phyloP scores from a whole-genome alignment of 2,888 invertebrate genomes.

The Ormyrus pomaceus region DNA sequence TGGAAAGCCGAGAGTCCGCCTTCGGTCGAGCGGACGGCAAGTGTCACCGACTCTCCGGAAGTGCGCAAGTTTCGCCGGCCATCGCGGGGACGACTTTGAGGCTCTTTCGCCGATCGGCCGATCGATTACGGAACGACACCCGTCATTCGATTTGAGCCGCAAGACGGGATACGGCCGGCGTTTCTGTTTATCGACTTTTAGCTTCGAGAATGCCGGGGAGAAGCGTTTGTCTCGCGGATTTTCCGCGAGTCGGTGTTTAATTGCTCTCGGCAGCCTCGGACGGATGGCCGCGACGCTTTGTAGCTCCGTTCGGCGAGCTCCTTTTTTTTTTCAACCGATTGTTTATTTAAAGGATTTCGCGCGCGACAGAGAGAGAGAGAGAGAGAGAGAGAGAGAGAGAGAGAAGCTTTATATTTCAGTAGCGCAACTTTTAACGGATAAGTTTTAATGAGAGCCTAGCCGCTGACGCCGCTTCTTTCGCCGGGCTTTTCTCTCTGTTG shows the following conservation, averaged over 20 bases:
- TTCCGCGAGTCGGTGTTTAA: constrained; percentile 27
- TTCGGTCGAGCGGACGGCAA: background rate
- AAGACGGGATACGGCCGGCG: background rate
- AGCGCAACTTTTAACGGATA: background rate
- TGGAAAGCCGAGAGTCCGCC: background rate
- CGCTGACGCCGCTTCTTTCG: background rate
- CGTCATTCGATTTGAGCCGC: constrained; percentile 26
- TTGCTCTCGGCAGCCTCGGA: constrained; percentile 5
- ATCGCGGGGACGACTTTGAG: constrained; percentile 14
- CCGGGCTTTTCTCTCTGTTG: background rate
- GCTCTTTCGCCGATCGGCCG: background rate
- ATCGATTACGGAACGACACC: constrained; percentile 23
- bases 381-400: too few relatives aligned
- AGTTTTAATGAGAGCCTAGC: constrained; percentile 37
- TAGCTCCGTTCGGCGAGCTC: constrained; percentile 22
- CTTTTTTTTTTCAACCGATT: constrained; percentile 27
- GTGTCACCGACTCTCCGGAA: constrained; percentile 14
- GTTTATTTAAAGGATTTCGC: constrained; percentile 37
- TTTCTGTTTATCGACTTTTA: constrained; percentile 28
- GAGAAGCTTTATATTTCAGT: too few relatives aligned
- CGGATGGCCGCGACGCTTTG: background rate
- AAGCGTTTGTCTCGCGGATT: background rate
- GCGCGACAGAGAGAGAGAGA: background rate
- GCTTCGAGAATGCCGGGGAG: background rate
- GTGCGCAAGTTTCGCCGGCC: background rate